Conservation (phyloP, 1,140 invertebrate species). For the Zaprionus ghesquierei region DNA sequence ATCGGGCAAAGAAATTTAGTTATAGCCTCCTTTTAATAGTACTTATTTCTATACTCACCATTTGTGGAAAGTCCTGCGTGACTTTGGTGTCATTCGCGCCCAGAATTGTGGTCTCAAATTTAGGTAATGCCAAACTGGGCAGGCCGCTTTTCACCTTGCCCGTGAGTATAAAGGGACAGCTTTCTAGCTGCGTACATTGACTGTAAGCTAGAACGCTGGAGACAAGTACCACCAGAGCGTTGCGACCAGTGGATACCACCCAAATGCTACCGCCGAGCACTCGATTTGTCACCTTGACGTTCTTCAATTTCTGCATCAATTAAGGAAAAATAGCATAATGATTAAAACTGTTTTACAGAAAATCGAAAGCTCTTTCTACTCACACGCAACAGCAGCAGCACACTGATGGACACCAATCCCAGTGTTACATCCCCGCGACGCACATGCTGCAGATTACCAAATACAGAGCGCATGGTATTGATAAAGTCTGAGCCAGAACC, state of each 20-base stretch:
- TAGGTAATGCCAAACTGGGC: constrained; percentile 85
- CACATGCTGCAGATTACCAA: constrained; percentile 84
- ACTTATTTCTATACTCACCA: constrained; percentile 67
- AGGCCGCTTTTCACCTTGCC: constrained; percentile 86
- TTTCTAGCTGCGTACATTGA: constrained; percentile 80
- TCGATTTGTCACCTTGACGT: constrained; percentile 83
- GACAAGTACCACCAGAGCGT: constrained; percentile 89
- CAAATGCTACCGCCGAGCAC: constrained; percentile 85
- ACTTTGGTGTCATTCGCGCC: constrained; percentile 83
- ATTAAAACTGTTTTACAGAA: not conserved
- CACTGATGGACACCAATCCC: constrained; percentile 86
- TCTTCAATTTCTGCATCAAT: constrained; percentile 86
- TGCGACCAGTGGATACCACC: constrained; percentile 89
- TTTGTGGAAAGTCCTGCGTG: constrained; percentile 83
- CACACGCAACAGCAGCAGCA: constrained; percentile 87
- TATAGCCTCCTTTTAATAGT: not conserved
- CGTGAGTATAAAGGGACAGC: constrained; percentile 86
- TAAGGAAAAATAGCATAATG: constrained; percentile 2
- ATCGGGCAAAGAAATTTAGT: not conserved
- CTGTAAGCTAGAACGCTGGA: constrained; percentile 85
- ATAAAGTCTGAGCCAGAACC: constrained; percentile 86
- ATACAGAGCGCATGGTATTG: constrained; percentile 86
- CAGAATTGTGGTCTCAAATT: constrained; percentile 85
- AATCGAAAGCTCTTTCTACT: constrained; percentile 37
- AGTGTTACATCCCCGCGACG: constrained; percentile 86